Base-by-base conservation (phyloP, 2,888 invertebrate species). In the Anorthoa munda region DNA sequence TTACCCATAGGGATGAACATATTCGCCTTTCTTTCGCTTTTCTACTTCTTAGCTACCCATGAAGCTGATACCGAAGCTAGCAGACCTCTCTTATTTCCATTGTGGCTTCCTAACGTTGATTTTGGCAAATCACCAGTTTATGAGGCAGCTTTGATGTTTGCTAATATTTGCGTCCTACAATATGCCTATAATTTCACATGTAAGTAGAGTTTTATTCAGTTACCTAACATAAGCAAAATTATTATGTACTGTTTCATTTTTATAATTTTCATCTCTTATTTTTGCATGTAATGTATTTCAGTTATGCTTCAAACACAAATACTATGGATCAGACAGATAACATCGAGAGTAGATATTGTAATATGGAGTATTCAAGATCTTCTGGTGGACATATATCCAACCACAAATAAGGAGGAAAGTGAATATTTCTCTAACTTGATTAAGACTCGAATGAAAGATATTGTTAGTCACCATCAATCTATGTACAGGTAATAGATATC, bases 311-410 rank as follows among this genome's bases (percentile, higher is more conserved):
- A 92, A 86, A 92, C 92, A 17, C 91, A 94, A 88, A 87, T 95
- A 79, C 85, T 94, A 18, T 95, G 94, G 95, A 87, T 94, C 18
- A 87, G 93, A 50, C 90, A 94, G 67, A 93, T 95, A 79, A 84
- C 86, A 15, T 86, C 91, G 18, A 94, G 93, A 89, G 91, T 91
- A 9, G 94, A 95, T 75, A 81, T 95, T 45, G 83, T 94, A 12
- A 90, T 87, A 74, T 93, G 93, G 92, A 87, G 87, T n/a, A 87
- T 94, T 45, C 85, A 92, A 88, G 93, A 94, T 77, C 81, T 94
- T 12, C 82, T 94, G 67, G 85, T 86, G 21, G 93, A 88, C 45
- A 77, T 94, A 59, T 71, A 87, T 26, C 90, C 90, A 53, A 82
- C 92, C 9, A 81, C 23, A 4, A 88, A 81, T 66, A 72, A 80